These are phyloP conservation scores for Gasterosteus aculeatus DNA, from an alignment of 2,113 vertebrate genomes.

Conservation along the genomic window DNA sequence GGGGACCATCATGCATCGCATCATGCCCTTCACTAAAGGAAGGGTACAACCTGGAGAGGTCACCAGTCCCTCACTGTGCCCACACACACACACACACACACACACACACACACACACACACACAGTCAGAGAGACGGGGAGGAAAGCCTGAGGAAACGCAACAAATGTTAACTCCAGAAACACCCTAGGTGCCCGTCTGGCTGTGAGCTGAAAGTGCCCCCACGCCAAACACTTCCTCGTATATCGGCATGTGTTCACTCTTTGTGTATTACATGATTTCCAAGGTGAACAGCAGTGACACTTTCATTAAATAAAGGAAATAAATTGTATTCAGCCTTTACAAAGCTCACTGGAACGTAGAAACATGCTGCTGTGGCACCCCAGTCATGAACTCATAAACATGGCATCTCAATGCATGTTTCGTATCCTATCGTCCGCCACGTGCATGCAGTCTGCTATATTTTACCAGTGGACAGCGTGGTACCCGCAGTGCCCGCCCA, in stretches of 20 bases:
- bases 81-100: no score
- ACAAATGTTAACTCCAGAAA: not conserved
- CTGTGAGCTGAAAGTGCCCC: not conserved
- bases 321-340: not conserved
- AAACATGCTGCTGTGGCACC: not conserved
- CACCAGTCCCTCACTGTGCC: not conserved
- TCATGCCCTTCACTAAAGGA: conserved; percentile 3
- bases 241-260: not conserved
- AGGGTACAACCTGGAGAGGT: not conserved
- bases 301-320: conserved; percentile 5
- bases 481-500: not conserved
- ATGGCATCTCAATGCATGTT: not conserved
- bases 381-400: not conserved
- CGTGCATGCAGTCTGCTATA: not conserved
- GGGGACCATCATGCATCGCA: not conserved
- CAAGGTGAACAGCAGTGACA: not conserved
- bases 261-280: not conserved
- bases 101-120: not conserved
- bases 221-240: not conserved
- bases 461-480: not conserved
- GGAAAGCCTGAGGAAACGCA: not conserved
- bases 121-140: not conserved
- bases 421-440: not conserved
- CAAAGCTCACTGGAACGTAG: not conserved
- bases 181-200: not conserved